Evolutionary conservation across 2,888 invertebrate species (phyloP), one percentile per base, ranked within the genome.

Genomic region (Halictus quadricinctus): DNA sequence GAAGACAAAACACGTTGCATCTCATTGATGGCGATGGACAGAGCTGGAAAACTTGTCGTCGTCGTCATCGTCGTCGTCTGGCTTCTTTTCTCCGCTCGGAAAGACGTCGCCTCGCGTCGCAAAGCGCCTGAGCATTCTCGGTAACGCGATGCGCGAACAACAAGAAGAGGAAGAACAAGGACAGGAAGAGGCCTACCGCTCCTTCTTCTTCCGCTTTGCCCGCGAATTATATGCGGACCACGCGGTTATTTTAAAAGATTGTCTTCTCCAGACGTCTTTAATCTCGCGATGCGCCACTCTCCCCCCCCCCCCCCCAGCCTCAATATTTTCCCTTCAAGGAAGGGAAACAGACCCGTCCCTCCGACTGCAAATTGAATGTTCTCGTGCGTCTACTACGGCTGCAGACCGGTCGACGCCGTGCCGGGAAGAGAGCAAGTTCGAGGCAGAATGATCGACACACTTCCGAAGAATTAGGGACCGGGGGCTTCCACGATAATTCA

Each of bases 181-280:
- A 58, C 69, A n/a, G 60, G 48, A 72, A 58, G 60, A 46, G n/a
- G 7, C 1, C 15, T 29, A 0, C 64, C 29, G 4, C 72, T 75
- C 76, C 74, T 72, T 86, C 74, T 74, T 79, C 76, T 70, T 84
- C 72, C 72, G 85, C 81, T 82, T 73, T 76, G 72, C 77, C 79
- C 85, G 87, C 85, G 83, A 89, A 91, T 91, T 91, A 90, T 83
- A 74, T 70, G 78, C 89, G 79, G 80, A 78, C 80, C 88, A 81
- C 89, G 80, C 82, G 81, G 85, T 91, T 91, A 91, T 91, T 89
- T 91, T 91, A 91, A 91, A 91, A 91, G 90, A 91, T 90, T 91
- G 88, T 91, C 90, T 88, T 78, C 82, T 69, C 64, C 85, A 83
- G 85, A 88, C 88, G 87, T 88, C 90, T 91, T 90, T 89, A 91